A percentile compares a stretch with the other conserved stretches of the same genome.
phyloP scores from a whole-genome alignment of 2,797 vertebrate genomes.

The Alfaro cultratus region DNA sequence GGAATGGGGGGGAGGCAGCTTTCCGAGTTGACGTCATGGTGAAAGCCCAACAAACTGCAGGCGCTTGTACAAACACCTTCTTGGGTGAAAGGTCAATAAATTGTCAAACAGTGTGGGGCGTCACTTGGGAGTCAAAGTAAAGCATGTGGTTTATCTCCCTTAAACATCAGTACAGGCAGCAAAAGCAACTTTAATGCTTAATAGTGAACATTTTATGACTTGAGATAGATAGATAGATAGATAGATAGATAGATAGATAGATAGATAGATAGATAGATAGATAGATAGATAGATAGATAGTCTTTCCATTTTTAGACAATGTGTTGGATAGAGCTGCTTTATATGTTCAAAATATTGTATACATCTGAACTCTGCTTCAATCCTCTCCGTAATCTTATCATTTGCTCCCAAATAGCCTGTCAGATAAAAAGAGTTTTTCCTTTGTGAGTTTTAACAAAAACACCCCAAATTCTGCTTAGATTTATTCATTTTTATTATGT shows the following conservation, averaged over 20 bases:
- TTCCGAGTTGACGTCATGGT: conserved; percentile 59
- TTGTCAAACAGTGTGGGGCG: conserved; percentile 3
- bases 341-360: background rate
- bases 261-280: background rate
- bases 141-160: conserved; percentile 47
- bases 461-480: background rate
- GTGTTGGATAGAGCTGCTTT: background rate
- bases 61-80: conserved; percentile 25
- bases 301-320: background rate
- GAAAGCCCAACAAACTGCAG: conserved; percentile 57
- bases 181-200: background rate
- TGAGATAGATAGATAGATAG: background rate
- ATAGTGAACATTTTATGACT: background rate
- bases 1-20: conserved; percentile 4
- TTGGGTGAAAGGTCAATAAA: conserved; percentile 42
- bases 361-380: background rate
- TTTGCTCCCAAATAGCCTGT: conserved; percentile 60
- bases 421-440: conserved; percentile 24
- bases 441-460: background rate
- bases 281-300: background rate
- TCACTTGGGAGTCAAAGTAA: conserved; percentile 11
- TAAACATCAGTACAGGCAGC: conserved; percentile 9
- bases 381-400: background rate
- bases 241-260: background rate
- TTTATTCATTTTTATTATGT: background rate